Base-by-base conservation (phyloP, 2,113 vertebrate species). In the Phalacrocorax pelagicus region DNA sequence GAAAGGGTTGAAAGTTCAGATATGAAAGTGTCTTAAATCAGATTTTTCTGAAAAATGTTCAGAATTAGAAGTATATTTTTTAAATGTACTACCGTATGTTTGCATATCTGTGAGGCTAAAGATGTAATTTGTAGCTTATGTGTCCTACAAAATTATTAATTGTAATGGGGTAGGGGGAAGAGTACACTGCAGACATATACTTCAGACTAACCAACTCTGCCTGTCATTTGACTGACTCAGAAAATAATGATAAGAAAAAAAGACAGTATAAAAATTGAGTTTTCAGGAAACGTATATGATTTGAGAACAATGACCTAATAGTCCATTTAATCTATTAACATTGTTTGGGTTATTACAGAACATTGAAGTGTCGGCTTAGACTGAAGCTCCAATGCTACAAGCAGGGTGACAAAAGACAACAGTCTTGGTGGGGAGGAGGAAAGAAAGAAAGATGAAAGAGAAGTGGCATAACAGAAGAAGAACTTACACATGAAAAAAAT, bases 391-490 rank as follows among this genome's bases (percentile, higher is more conserved):
- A 73, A 19, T 66, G 10, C 13, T 44, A 49, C 3, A 67, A 24
- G 7, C n/a, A 69, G n/a, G 15, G 15, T 49, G 32, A 80, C n/a
- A 71, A 81, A 17, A 47, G 6, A n/a, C 5, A 81, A 52, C 5
- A 49, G 16, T 2, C 17, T 44, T 44, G 5, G 6, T 11, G 7
- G 4, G 5, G 10, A 24, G 9, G 3, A 3, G 13, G 14, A 27
- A 79, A 81, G 12, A 47, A n/a, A 57, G 20, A 42, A 4, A 81
- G 11, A 38, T 5, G 62, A 75, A 80, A 73, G 4, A 73, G 42
- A 74, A 70, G 7, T 2, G 38, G 21, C 46, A 5, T 10, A 67
- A 67, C 4, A 58, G 20, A 83, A 80, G 17, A 29, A 88, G 11
- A 86, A 55, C 4, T 11, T 49, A 82, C 4, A 49, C 6, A 55